Evolutionary conservation across 1,140 invertebrate genomes (phyloP).

Genomic region (Euschistus heros): DNA sequence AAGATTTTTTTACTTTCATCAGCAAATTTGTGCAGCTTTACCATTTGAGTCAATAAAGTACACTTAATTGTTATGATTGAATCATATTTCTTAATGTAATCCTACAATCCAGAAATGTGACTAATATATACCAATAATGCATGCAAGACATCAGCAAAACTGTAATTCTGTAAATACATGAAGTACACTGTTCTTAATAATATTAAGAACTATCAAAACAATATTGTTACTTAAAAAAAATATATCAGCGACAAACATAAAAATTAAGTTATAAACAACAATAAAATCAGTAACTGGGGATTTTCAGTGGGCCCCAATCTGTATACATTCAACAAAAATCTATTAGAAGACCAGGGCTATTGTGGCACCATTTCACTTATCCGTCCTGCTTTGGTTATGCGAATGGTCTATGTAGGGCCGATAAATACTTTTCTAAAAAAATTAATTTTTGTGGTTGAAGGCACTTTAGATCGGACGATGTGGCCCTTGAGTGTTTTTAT

Average conservation of each 20-base stretch:
- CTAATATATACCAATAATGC: slow-evolving; percentile 34
- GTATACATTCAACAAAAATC: slow-evolving; percentile 14
- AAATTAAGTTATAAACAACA: slow-evolving; percentile 27
- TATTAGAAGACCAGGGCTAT: slow-evolving; percentile 21
- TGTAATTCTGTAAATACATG: slow-evolving; percentile 32
- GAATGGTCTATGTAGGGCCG: slow-evolving; percentile 34
- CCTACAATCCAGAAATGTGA: slow-evolving; percentile 33
- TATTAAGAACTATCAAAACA: slow-evolving; percentile 30
- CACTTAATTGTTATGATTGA: slow-evolving; percentile 29
- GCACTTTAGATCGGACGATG: slow-evolving; percentile 34
- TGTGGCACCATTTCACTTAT: slow-evolving; percentile 26
- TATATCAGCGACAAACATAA: slow-evolving; percentile 26
- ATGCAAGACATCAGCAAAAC: slow-evolving; percentile 33
- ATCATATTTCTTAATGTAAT: slow-evolving; percentile 33
- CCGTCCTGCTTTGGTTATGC: slow-evolving; percentile 32
- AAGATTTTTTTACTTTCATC: not conserved
- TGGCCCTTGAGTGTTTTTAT: slow-evolving; percentile 30
- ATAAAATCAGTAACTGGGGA: slow-evolving; percentile 30
- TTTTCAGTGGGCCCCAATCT: slow-evolving; percentile 30
- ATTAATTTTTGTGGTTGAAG: slow-evolving; percentile 34
- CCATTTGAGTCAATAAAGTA: slow-evolving; percentile 13
- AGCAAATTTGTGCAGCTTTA: not conserved
- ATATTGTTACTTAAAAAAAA: slow-evolving; percentile 29
- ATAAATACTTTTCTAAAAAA: slow-evolving; percentile 32
- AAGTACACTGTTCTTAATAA: slow-evolving; percentile 32